Evolutionary conservation across 2,113 vertebrate genomes (phyloP).

Genomic region (Setophaga kirtlandii): DNA sequence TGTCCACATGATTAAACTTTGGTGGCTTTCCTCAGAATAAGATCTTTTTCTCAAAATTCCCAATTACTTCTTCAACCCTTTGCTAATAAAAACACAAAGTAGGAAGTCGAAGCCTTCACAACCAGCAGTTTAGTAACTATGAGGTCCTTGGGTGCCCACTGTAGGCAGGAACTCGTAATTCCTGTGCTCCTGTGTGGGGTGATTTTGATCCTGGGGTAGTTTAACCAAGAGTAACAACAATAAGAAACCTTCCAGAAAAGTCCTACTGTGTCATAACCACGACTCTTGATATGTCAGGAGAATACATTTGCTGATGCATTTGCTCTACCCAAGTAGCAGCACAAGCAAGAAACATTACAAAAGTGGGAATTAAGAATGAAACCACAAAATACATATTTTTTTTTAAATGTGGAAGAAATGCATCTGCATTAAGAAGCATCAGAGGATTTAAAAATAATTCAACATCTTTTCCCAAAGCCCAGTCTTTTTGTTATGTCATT

Average conservation of each 20-base stretch:
- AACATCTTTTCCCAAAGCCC: neutral
- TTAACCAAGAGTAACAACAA: neutral
- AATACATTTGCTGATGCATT: neutral
- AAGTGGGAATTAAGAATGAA: neutral
- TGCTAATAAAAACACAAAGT: neutral
- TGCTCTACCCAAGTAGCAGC: neutral
- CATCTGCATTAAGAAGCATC: neutral
- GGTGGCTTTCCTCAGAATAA: neutral
- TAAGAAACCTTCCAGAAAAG: neutral
- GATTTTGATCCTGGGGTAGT: neutral
- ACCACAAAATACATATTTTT: neutral
- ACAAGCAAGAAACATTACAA: neutral
- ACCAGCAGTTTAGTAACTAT: neutral
- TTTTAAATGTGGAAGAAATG: neutral
- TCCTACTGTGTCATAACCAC: neutral
- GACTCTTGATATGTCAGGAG: neutral
- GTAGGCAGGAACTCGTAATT: neutral
- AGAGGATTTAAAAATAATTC: constrained; percentile 37
- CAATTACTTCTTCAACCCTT: neutral
- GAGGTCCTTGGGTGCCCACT: neutral
- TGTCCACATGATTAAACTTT: neutral
- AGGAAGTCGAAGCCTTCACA: neutral
- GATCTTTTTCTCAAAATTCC: neutral
- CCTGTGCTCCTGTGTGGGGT: fast-evolving
- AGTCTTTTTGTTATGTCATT: constrained; percentile 32